Evolutionary conservation across 2,797 vertebrate species (phyloP).

Genomic region (Alfaro cultratus): DNA sequence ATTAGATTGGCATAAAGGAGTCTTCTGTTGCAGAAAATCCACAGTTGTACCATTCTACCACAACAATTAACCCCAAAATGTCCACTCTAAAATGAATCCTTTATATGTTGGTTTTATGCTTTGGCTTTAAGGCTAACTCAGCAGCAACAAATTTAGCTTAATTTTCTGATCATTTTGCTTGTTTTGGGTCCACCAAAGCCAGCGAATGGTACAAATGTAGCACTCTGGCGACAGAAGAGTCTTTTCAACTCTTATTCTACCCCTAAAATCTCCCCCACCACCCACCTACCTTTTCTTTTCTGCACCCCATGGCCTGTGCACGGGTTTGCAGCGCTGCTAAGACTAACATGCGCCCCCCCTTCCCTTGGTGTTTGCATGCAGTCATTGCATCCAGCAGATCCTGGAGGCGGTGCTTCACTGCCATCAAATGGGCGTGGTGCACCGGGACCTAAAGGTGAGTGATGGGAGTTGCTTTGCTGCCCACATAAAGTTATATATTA

Average conservation of each 20-base stretch:
- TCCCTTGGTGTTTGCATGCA: slow-evolving; percentile 85
- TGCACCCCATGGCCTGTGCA: slow-evolving; percentile 71
- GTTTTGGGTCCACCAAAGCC: slow-evolving; percentile 11
- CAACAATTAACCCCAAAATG: not conserved
- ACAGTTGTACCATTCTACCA: slow-evolving; percentile 6
- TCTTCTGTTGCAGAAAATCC: slow-evolving; percentile 46
- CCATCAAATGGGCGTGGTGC: slow-evolving; percentile 97
- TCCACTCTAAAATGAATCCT: not conserved
- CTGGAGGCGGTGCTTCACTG: slow-evolving; percentile 97
- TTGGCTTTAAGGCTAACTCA: not conserved
- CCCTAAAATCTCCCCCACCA: slow-evolving; percentile 5
- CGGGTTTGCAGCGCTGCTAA: slow-evolving; percentile 73
- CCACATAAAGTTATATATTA: slow-evolving; percentile 17
- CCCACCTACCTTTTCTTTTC: slow-evolving; percentile 6
- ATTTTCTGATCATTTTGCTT: not conserved
- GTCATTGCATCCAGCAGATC: slow-evolving; percentile 99
- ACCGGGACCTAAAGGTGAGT: slow-evolving; percentile 88
- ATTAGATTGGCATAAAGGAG: slow-evolving; percentile 18
- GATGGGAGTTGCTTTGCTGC: slow-evolving; percentile 54
- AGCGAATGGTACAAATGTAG: slow-evolving; percentile 25
- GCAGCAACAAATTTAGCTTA: not conserved
- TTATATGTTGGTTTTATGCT: not conserved
- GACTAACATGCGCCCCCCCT: slow-evolving; percentile 74
- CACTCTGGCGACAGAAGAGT: slow-evolving; percentile 48
- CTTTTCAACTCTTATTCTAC: slow-evolving; percentile 24